These are phyloP conservation scores for Lamprotornis superbus DNA, from an alignment of 2,113 vertebrate genomes.

Conservation along the genomic window DNA sequence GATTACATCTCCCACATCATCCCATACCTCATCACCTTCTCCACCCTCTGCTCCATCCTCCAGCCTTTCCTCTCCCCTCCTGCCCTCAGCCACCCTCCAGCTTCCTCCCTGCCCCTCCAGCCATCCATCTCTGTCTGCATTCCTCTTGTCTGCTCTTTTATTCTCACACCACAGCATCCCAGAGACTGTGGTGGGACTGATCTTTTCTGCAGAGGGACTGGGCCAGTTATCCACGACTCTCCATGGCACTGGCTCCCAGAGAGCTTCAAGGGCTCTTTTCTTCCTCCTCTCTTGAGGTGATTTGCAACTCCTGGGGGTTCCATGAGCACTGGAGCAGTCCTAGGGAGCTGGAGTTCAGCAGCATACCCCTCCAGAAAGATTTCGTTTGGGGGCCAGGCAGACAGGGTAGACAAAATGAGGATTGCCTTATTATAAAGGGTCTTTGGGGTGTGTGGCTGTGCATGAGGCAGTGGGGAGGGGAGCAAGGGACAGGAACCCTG, in stretches of 20 bases:
- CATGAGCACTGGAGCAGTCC: not conserved
- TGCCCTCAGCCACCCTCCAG: not conserved
- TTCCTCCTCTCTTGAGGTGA: not conserved
- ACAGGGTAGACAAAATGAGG: not conserved
- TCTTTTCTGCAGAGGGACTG: accelerated
- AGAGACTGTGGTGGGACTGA: not conserved
- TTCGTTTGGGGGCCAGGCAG: not conserved
- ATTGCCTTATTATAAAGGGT: not conserved
- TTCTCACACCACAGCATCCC: not conserved
- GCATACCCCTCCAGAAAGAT: accelerated
- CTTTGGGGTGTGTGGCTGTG: not conserved
- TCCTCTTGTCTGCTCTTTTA: not conserved
- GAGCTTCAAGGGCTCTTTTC: accelerated
- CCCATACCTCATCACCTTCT: not conserved
- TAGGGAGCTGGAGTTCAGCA: not conserved
- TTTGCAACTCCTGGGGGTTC: not conserved
- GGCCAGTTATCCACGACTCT: not conserved
- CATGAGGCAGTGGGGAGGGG: not conserved
- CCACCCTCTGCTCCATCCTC: not conserved
- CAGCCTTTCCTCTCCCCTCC: not conserved
- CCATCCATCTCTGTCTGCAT: not conserved
- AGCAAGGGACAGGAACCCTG: not conserved
- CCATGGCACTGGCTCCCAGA: accelerated
- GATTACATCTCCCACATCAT: not conserved
- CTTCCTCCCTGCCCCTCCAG: not conserved